These are phyloP conservation scores for Dynastes hyllus DNA, from an alignment of 2,888 invertebrate genomes.

Conservation along the genomic window DNA sequence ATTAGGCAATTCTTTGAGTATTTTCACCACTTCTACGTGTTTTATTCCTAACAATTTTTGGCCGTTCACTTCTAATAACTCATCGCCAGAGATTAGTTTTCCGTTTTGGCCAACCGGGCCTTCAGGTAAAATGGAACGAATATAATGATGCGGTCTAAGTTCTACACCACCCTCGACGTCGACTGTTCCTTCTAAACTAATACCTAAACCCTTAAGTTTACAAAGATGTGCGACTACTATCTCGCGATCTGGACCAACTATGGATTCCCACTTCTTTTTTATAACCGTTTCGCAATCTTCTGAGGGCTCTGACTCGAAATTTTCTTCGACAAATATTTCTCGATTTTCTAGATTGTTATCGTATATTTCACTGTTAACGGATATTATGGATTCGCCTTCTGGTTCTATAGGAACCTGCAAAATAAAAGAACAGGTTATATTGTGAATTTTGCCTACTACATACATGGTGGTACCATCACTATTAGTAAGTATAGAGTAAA, in stretches of 20 bases:
- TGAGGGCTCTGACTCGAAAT: constrained; percentile 70
- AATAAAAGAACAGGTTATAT: background rate
- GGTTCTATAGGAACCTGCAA: constrained; percentile 77
- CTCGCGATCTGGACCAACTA: constrained; percentile 85
- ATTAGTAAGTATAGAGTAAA: too few species aligned
- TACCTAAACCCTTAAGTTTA: constrained; percentile 95
- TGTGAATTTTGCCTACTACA: background rate
- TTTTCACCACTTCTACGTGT: constrained; percentile 97
- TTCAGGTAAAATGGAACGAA: constrained; percentile 95
- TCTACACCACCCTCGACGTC: constrained; percentile 98
- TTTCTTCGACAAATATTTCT: constrained; percentile 70
- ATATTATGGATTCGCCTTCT: constrained; percentile 87
- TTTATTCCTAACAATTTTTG: constrained; percentile 92
- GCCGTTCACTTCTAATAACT: constrained; percentile 96
- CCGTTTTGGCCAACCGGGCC: constrained; percentile 97
- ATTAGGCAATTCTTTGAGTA: constrained; percentile 92
- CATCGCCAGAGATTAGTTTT: constrained; percentile 94
- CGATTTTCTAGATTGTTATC: constrained; percentile 68
- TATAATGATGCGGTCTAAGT: constrained; percentile 98
- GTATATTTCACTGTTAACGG: constrained; percentile 84
- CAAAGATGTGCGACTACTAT: constrained; percentile 94
- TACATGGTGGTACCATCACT: too few species aligned
- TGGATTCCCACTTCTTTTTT: constrained; percentile 84
- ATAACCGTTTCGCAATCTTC: constrained; percentile 77
- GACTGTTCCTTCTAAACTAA: constrained; percentile 98